Conservation (phyloP, 2,797 vertebrate species). For the Phrynocephalus guinanensis region DNA sequence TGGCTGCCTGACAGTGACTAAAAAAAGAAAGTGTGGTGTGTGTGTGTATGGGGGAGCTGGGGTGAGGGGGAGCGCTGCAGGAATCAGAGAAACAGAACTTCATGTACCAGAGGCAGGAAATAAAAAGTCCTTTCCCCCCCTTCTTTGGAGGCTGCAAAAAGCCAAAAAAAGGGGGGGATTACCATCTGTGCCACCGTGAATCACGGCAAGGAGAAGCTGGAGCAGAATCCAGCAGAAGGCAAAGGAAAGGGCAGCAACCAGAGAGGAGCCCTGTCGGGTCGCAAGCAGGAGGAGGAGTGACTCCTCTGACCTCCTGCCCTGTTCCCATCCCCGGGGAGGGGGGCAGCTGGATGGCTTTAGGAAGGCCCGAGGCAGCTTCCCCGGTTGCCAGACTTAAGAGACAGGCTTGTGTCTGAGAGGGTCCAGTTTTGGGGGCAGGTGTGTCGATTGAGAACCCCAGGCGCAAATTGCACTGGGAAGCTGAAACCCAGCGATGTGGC, state of each 20-base stretch:
- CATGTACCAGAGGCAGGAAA: slow-evolving; percentile 12
- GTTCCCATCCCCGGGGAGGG: not conserved
- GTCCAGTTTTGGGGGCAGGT: too few relatives aligned
- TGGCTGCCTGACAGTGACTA: not conserved
- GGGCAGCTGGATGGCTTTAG: not conserved
- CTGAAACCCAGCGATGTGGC: too few relatives aligned
- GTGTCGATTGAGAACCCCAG: too few relatives aligned
- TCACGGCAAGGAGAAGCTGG: slow-evolving; percentile 4
- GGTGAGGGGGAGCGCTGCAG: too few relatives aligned
- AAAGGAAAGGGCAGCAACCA: not conserved
- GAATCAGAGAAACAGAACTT: not conserved
- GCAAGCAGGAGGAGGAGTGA: too few relatives aligned
- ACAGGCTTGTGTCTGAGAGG: not conserved
- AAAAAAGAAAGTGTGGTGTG: slow-evolving; percentile 16
- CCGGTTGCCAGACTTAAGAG: not conserved
- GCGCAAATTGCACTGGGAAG: too few relatives aligned
- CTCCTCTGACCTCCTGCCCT: not conserved
- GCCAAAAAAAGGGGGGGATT: not conserved
- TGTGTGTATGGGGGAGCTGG: too few relatives aligned
- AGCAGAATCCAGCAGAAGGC: not conserved
- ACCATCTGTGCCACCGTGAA: slow-evolving; percentile 29
- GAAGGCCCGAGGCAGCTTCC: not conserved
- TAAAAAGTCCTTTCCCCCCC: not conserved
- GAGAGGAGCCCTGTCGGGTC: not conserved
- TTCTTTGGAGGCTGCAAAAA: slow-evolving; percentile 13